These are phyloP conservation scores for Steinernema feltiae DNA, from an alignment of 1,140 invertebrate genomes.

Conservation along the genomic window DNA sequence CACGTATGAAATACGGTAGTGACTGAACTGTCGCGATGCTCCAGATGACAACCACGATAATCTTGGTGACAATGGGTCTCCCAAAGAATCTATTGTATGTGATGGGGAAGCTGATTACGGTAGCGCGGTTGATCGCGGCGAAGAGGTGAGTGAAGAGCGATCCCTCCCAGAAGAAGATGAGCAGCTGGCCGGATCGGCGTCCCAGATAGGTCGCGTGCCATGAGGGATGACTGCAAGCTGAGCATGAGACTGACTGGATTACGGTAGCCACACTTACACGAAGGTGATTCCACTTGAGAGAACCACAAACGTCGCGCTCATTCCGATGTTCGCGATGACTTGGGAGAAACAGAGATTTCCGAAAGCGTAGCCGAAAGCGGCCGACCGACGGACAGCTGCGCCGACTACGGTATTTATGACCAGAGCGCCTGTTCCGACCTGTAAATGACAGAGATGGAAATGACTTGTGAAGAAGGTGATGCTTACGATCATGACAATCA, in stretches of 20 bases:
- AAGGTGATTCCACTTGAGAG: not conserved
- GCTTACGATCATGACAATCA: too few relatives aligned
- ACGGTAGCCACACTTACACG: not conserved
- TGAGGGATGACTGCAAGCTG: not conserved
- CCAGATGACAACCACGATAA: not conserved
- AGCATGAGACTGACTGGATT: not conserved
- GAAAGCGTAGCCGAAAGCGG: not conserved
- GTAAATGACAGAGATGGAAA: too few relatives aligned
- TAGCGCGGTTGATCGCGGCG: not conserved
- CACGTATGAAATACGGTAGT: not conserved
- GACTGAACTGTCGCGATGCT: not conserved
- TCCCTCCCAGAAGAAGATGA: conserved; percentile 7
- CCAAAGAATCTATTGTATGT: not conserved
- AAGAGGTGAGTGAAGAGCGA: not conserved
- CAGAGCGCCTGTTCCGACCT: not conserved
- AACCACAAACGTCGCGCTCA: not conserved
- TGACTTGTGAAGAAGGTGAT: too few relatives aligned
- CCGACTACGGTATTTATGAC: not conserved
- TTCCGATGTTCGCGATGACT: conserved; percentile 1
- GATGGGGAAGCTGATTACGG: not conserved
- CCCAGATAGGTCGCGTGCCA: not conserved
- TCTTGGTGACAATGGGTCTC: not conserved
- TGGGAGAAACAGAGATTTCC: not conserved
- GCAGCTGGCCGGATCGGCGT: not conserved
- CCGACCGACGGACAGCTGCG: not conserved